Evolutionary conservation across 2,888 invertebrate genomes (phyloP), one percentile per base, ranked within the genome.

Genomic region (Heliconius cydno): DNA sequence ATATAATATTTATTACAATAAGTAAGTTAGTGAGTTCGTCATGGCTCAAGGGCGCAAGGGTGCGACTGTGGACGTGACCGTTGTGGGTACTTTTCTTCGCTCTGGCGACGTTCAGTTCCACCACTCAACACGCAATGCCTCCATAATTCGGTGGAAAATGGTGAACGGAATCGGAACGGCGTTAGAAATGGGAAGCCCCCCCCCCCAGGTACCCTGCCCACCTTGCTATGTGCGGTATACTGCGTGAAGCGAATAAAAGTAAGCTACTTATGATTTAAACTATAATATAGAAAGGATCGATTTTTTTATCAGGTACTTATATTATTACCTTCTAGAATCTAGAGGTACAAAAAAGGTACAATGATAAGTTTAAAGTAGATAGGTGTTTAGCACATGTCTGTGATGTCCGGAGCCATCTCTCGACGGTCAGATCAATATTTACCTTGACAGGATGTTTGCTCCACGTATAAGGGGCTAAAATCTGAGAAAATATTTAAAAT

Each of bases 391-490:
- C 93, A 88, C 89, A 87, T 88, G 90, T 88, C 89, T 83, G 91
- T 85, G 89, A 92, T 85, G 90, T 91, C 92, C 91, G 92, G 87
- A 70, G 81, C 83, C 83, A 82, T 83, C 83, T 78, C 81, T 82
- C 75, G 82, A 82, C 83, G 84, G 84, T 89, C 87, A 86, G 86
- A 85, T 88, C 88, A 93, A 94, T 94, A 92, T 94, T 94, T 94
- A 91, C 85, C 85, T 81, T 85, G 89, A 86, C 94, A 94, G 94
- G 94, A 94, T 94, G 94, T 94, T 94, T 94, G 91, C 88, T 82
- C 84, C 86, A 85, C 88, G 87, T 86, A 91, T 91, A 91, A 88
- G 89, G 86, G 85, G 86, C 92, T 92, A 92, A 94, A 92, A 92
- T 90, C 87, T 88, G 89, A 91, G 89, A 88, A 90, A 93, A 93